phyloP scores from a whole-genome alignment of 2,888 invertebrate species.

The Leptura quadrifasciata region DNA sequence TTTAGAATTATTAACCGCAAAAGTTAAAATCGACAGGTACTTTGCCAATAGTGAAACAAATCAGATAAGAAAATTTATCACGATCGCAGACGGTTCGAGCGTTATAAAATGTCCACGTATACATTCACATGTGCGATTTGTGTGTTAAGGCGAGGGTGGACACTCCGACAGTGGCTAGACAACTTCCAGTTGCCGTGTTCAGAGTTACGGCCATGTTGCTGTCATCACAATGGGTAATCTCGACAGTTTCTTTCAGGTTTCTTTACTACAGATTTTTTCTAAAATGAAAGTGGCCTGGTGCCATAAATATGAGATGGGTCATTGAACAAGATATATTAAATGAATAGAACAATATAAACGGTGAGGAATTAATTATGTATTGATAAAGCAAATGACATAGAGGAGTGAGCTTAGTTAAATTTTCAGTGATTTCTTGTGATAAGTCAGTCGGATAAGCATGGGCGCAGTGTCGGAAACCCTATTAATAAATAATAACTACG shows the following conservation, averaged over 20 bases:
- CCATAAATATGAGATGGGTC: not conserved
- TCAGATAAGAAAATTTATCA: constrained; percentile 35
- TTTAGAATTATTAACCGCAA: constrained; percentile 3
- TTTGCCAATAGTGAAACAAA: constrained; percentile 30
- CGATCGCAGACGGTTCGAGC: constrained; percentile 12
- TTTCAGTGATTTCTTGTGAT: not conserved
- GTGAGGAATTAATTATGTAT: not conserved
- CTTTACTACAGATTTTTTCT: constrained; percentile 39
- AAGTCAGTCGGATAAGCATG: too few relatives aligned
- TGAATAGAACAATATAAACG: not conserved
- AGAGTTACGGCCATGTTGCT: constrained; percentile 48
- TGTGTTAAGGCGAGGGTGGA: constrained; percentile 43
- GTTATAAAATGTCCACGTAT: constrained; percentile 34
- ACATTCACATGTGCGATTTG: constrained; percentile 36
- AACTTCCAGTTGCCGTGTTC: constrained; percentile 45
- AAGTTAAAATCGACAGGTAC: constrained; percentile 30
- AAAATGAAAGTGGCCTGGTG: not conserved
- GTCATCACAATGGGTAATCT: constrained; percentile 52
- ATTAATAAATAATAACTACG: too few relatives aligned
- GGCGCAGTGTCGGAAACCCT: too few relatives aligned
- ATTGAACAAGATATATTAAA: not conserved
- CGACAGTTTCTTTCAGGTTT: constrained; percentile 45
- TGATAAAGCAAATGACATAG: not conserved
- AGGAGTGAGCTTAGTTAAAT: too few relatives aligned
- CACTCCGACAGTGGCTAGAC: constrained; percentile 48